phyloP scores from a whole-genome alignment of 2,797 vertebrate genomes.

The Falco naumanni region DNA sequence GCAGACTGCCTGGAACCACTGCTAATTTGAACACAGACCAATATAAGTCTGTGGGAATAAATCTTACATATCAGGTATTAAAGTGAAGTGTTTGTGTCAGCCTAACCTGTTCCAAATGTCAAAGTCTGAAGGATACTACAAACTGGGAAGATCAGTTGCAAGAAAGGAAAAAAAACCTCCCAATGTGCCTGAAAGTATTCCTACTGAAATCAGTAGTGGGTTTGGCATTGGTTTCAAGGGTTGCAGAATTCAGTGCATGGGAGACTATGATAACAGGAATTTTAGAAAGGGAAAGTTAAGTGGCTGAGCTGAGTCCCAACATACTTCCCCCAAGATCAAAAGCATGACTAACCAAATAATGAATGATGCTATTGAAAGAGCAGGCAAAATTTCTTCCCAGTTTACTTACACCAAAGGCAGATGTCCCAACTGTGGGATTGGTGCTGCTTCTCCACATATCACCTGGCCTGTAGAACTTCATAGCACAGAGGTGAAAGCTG shows the following conservation, averaged over 20 bases:
- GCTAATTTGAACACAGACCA: slow-evolving; percentile 60
- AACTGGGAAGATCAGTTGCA: background rate
- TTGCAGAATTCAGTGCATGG: background rate
- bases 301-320: background rate
- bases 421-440: background rate
- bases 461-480: background rate
- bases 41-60: slow-evolving; percentile 53
- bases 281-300: background rate
- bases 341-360: background rate
- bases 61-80: slow-evolving; percentile 48
- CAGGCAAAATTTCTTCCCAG: background rate
- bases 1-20: slow-evolving; percentile 71
- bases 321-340: background rate
- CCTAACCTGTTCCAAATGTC: slow-evolving; percentile 51
- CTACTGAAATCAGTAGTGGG: background rate
- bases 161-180: background rate
- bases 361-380: background rate
- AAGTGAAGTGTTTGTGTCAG: slow-evolving; percentile 50
- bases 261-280: background rate
- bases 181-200: background rate
- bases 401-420: background rate
- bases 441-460: background rate
- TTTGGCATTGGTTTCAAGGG: background rate
- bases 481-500: background rate
- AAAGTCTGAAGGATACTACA: background rate